Base-by-base conservation (phyloP, 1,140 invertebrate genomes). In the Megalopta genalis region DNA sequence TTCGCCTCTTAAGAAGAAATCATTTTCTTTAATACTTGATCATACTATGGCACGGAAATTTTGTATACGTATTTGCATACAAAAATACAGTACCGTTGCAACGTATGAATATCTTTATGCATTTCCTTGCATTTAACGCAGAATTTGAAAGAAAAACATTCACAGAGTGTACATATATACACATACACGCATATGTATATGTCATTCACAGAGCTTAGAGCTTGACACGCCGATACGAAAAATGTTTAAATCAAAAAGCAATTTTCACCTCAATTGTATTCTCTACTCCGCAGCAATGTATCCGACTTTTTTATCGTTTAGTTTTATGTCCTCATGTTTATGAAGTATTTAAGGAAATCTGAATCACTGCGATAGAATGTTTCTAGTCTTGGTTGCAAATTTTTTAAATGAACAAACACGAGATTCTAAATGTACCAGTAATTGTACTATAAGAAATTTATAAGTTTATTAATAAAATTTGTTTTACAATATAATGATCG, bases 301-400 rank as follows among this genome's bases (percentile, higher is more conserved):
- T 21, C 39, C 27, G 57, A 23, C n/a, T 37, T 0, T 8, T 37
- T 21, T 23, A 59, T 46, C 16, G 2, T 42, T 60, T 76, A 46
- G 37, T 64, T 73, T n/a, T 5, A 52, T 65, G 23, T 1, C 27
- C 6, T 71, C 60, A 54, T 16, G 23, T 49, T 66, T 37, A 64
- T 37, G 16, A 52, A 73, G 21, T 71, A 72, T 66, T 79, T 59
- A 73, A 60, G 16, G 12, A 27, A 66, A 66, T 67, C 42, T 16
- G 46, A 59, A 23, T n/a, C n/a, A 42, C 9, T 23, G 16, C 25
- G 21, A 71, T 62, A 32, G 32, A 73, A 49, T 79, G 23, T 23
- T 7, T 79, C 77, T 79, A 79, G 70, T 79, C 77, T 79, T 49
- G 77, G 54, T 74, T 60, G 71, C 27, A 66, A 74, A 66, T 46